phyloP scores from a whole-genome alignment of 2,888 invertebrate species.

The Eledona agricola region DNA sequence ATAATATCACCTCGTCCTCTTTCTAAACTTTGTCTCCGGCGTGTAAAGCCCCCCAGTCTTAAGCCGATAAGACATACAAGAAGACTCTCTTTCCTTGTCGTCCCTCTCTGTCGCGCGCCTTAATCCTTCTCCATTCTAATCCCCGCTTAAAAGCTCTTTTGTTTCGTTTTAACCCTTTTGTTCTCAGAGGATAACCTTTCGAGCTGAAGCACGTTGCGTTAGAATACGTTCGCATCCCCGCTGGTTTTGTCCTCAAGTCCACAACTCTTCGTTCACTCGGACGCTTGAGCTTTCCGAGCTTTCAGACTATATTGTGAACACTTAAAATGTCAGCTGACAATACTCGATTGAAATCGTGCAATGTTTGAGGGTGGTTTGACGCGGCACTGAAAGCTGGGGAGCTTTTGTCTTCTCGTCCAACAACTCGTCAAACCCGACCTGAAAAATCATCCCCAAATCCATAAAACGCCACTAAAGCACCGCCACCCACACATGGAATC shows the following conservation, averaged over 20 bases:
- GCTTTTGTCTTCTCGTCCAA: not conserved
- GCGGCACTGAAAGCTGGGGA: not conserved
- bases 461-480: conserved; percentile 56
- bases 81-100: conserved; percentile 12
- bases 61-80: conserved; percentile 36
- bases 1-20: conserved; percentile 54
- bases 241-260: conserved; percentile 26
- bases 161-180: conserved; percentile 61
- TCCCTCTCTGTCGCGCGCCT: conserved; percentile 35
- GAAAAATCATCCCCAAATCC: conserved; percentile 54
- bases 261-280: conserved; percentile 13
- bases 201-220: conserved; percentile 38
- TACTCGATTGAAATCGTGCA: conserved; percentile 31
- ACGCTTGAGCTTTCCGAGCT: conserved; percentile 32
- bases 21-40: conserved; percentile 22
- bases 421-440: conserved; percentile 8
- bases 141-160: conserved; percentile 60
- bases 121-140: conserved; percentile 57
- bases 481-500: conserved; percentile 54
- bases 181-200: conserved; percentile 57
- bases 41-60: conserved; percentile 27
- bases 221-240: conserved; percentile 25
- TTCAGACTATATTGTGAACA: conserved; percentile 41
- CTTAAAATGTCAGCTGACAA: conserved; percentile 38
- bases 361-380: conserved; percentile 8